Conservation (phyloP, 2,797 vertebrate species). For the Diplodus puntazzo region DNA sequence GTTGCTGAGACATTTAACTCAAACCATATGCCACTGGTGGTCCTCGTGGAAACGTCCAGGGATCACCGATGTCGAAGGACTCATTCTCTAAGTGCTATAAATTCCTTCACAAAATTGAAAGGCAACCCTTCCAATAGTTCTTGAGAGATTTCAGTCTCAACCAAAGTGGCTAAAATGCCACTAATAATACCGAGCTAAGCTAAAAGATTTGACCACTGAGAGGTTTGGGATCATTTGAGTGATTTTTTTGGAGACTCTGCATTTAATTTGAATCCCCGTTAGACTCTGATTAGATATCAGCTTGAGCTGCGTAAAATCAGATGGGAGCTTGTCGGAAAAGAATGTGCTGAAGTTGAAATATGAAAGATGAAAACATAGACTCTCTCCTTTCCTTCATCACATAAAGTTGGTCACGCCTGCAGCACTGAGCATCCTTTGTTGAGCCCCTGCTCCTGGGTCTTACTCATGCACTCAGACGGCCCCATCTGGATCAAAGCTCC, state of each 20-base stretch:
- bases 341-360: slow-evolving; percentile 67
- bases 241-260: neutral
- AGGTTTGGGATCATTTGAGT: neutral
- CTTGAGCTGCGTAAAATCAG: slow-evolving; percentile 26
- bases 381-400: slow-evolving; percentile 58
- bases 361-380: slow-evolving; percentile 61
- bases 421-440: slow-evolving; percentile 82
- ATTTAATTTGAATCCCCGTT: slow-evolving; percentile 4
- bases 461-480: slow-evolving; percentile 59
- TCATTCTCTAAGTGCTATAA: neutral
- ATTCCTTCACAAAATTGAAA: neutral
- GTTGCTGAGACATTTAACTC: neutral
- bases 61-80: neutral
- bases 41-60: neutral
- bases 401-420: slow-evolving; percentile 51
- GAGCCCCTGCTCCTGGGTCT: slow-evolving; percentile 55
- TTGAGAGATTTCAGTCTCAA: neutral
- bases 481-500: slow-evolving; percentile 76
- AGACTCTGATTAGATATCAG: neutral
- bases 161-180: neutral
- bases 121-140: neutral
- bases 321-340: slow-evolving; percentile 31
- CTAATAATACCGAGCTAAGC: too few relatives aligned
- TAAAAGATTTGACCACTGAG: neutral
- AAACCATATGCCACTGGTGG: neutral